Conservation (phyloP, 2,888 invertebrate genomes). For the Epistrophe eligans region DNA sequence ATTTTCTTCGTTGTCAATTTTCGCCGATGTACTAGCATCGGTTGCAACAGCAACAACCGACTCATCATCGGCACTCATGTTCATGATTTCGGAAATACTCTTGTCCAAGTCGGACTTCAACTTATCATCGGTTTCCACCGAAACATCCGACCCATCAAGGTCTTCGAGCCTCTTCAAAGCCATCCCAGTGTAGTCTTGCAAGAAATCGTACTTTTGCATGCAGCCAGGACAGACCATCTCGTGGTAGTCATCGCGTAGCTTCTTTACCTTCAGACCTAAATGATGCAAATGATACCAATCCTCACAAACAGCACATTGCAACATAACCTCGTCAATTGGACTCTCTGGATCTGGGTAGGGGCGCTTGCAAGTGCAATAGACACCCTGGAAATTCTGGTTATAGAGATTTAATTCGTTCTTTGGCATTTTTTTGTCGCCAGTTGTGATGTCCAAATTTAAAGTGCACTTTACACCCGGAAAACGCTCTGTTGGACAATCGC, state of each 20-base stretch:
- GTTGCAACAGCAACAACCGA: conserved; percentile 25
- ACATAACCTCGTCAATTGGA: conserved; percentile 94
- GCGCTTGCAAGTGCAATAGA: conserved; percentile 95
- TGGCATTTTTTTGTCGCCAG: conserved; percentile 81
- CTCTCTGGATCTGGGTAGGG: conserved; percentile 98
- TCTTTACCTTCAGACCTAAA: conserved; percentile 86
- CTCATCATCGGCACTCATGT: conserved; percentile 76
- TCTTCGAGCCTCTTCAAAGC: conserved; percentile 78
- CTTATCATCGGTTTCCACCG: conserved; percentile 78
- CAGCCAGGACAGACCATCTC: conserved; percentile 94
- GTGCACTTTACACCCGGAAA: conserved; percentile 84
- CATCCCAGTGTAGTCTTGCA: conserved; percentile 88
- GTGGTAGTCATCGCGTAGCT: conserved; percentile 86
- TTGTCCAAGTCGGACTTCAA: conserved; percentile 80
- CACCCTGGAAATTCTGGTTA: conserved; percentile 97
- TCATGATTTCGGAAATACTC: conserved; percentile 81
- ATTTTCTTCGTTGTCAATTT: background rate
- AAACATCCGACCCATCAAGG: conserved; percentile 78
- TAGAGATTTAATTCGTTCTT: conserved; percentile 90
- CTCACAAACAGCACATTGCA: conserved; percentile 98
- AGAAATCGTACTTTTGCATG: conserved; percentile 90
- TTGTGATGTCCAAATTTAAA: conserved; percentile 77
- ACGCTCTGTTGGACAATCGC: conserved; percentile 89
- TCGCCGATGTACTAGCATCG: conserved; percentile 33
- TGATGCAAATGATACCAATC: conserved; percentile 98